phyloP scores from a whole-genome alignment of 2,113 vertebrate species.

The Chaetura pelagica region DNA sequence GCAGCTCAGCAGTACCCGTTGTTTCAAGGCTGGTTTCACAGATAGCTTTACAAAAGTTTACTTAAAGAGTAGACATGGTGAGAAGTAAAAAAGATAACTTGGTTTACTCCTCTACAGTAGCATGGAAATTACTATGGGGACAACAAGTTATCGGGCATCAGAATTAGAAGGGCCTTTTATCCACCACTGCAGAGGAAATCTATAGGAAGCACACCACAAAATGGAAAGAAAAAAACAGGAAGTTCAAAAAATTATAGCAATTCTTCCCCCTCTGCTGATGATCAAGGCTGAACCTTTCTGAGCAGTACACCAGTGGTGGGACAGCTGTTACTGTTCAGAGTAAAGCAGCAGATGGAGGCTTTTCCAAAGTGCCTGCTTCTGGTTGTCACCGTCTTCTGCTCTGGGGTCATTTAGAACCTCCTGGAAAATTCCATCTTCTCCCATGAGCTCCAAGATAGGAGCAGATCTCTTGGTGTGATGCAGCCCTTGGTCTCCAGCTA shows the following conservation, averaged over 20 bases:
- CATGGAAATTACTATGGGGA: background rate
- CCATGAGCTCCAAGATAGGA: background rate
- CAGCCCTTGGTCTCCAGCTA: background rate
- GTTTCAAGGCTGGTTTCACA: background rate
- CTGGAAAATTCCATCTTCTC: background rate
- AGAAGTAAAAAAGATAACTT: background rate
- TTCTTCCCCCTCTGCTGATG: background rate
- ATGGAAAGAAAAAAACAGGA: background rate
- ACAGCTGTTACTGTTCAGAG: background rate
- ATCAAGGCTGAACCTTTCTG: no score
- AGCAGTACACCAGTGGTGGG: background rate
- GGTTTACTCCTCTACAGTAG: background rate
- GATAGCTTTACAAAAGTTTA: background rate
- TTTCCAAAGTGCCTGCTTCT: background rate
- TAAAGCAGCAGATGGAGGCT: background rate
- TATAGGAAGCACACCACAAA: background rate
- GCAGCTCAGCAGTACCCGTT: background rate
- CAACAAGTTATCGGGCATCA: background rate
- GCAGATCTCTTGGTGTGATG: fast-evolving
- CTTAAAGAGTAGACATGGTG: background rate
- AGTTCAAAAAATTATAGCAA: background rate
- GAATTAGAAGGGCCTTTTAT: background rate
- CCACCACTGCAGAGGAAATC: background rate
- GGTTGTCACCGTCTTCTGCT: background rate
- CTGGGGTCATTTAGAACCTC: background rate